Evolutionary conservation across 2,888 invertebrate species (phyloP), one percentile per base, ranked within the genome.

Genomic region (Drosophila meridionalis): DNA sequence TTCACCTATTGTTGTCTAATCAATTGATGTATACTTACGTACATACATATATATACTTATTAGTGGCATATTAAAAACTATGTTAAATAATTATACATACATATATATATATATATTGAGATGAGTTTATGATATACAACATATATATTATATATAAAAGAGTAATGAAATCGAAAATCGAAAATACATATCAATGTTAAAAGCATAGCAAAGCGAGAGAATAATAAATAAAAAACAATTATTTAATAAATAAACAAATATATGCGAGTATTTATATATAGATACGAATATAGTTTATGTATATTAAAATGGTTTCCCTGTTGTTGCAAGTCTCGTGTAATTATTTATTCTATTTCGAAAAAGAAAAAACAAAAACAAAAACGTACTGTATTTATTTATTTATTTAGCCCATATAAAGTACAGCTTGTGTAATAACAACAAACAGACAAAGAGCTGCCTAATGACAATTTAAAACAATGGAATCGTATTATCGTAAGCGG

Each of bases 261-360:
- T 94, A 86, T 71, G 42, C 36, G 52, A 52, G 14, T 55, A 55
- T 63, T 76, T 67, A 76, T 68, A 73, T 77, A 79, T 81, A 73
- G 78, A 79, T 81, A 88, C 87, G 83, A 81, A 85, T 90, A 89
- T 86, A 92, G 92, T 93, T 93, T 63, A 76, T 68, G 77, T 78
- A 72, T 82, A 89, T 88, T 84, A 83, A 87, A 90, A 89, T 87
- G 93, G 92, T 93, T 93, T 93, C 92, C 87, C 88, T 91, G 91
- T 91, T 91, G 80, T 89, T 80, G 83, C 88, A 86, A 87, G 81
- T 73, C 48, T 59, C 70, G 78, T 69, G 55, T 80, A 61, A 61
- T 87, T 89, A 69, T 84, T 82, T 85, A 73, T 82, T 76, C 68
- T 65, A 76, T 70, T 77, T 80, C 72, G 43, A 65, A 67, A 52